Evolutionary conservation across 2,113 vertebrate genomes (phyloP), one percentile per base, ranked within the genome.

Genomic region (Eurystomus gularis): DNA sequence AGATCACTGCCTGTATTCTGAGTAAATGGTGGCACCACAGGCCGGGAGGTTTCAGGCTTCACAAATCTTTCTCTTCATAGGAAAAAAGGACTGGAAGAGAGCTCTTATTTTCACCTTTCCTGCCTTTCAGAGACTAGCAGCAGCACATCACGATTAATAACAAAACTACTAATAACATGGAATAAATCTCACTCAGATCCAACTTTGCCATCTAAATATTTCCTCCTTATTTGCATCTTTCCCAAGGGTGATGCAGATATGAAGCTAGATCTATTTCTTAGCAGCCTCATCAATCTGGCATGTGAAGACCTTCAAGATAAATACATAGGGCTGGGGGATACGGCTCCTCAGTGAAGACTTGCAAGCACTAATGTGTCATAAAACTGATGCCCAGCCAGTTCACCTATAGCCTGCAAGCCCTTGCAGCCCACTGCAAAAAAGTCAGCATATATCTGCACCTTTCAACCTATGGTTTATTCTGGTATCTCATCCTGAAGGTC

Each of bases 221-320:
- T 25, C 76, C 65, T 91, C 73, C 64, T 88, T 39, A 91, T 91
- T 87, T 87, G 77, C 93, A 94, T 93, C 26, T 83, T 93, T 64
- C 33, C 42, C 60, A 82, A 90, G 79, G 68, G 73, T 42, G 28
- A 2, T 11, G 49, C 58, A 77, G 37, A 93, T 69, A 58, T 0
- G 10, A 60, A 86, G 23, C 42, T 19, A 66, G 49, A 77, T 62
- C 73, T 93, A 13, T 80, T 93, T 80, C 90, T 87, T 66, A 79
- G 26, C 51, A 55, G 25, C 35, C 7, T 0, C 52, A 48, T 52
- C 80, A 87, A 79, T 42, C 35, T 78, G 60, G 52, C 55, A 29
- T 29, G 35, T 39, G 39, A 92, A 77, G 55, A 58, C 33, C 73
- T 93, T 57, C 70, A 77, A 61, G 62, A 80, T 42, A 82, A 94